Evolutionary conservation across 2,113 vertebrate species (phyloP).

Genomic region (Diadophis punctatus): DNA sequence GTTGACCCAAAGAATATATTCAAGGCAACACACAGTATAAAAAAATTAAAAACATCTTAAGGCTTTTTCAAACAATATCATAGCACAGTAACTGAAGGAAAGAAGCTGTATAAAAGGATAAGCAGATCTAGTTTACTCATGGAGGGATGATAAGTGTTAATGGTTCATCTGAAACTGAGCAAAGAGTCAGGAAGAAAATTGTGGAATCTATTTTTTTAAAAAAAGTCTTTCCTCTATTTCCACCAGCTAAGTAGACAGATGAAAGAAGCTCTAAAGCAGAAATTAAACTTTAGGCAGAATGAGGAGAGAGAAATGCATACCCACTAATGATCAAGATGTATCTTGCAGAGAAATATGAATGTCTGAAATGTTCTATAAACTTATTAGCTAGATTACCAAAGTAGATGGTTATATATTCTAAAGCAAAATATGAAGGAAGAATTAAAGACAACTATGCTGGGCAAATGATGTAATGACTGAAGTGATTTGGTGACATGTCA

Average conservation of each 20-base stretch:
- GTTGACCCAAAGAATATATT: background rate
- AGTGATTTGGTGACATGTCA: too few relatives aligned
- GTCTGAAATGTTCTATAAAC: background rate
- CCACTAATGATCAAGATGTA: background rate
- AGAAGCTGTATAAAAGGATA: background rate
- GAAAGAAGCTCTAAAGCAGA: background rate
- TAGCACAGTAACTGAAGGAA: background rate
- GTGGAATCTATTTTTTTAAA: too few relatives aligned
- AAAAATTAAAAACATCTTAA: background rate
- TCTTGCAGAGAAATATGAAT: background rate
- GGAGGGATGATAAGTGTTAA: background rate
- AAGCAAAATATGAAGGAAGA: background rate
- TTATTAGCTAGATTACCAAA: background rate
- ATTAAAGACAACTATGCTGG: background rate
- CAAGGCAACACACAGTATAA: background rate
- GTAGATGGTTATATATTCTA: background rate
- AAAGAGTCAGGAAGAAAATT: background rate
- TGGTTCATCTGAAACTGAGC: background rate
- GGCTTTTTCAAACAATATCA: background rate
- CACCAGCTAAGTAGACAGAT: background rate
- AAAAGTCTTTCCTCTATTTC: background rate
- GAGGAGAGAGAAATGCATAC: background rate
- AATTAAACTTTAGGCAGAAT: background rate
- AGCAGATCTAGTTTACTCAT: background rate
- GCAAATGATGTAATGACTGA: background rate